Evolutionary conservation across 1,140 invertebrate genomes (phyloP).

Genomic region (Brachionus plicatilis): DNA sequence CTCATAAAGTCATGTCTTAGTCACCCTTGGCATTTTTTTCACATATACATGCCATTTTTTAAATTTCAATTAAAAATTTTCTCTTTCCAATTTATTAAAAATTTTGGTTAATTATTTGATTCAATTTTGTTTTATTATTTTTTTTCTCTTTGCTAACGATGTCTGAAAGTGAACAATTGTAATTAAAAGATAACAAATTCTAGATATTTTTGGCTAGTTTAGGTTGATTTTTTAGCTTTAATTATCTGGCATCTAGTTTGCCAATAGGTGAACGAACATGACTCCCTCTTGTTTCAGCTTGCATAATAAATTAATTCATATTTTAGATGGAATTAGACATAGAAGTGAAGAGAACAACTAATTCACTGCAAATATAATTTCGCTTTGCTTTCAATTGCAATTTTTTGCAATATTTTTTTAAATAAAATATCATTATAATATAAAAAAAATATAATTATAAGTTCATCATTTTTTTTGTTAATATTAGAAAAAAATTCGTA

Average conservation of each 20-base stretch:
- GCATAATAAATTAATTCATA: slow-evolving; percentile 15
- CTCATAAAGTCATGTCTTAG: too few relatives aligned
- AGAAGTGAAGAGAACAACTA: not conserved
- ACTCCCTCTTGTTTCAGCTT: not conserved
- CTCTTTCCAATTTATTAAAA: too few relatives aligned
- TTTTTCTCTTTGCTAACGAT: too few relatives aligned
- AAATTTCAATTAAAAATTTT: too few relatives aligned
- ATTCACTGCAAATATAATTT: slow-evolving; percentile 36
- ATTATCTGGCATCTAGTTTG: not conserved
- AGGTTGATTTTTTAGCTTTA: not conserved
- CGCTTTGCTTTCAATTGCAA: slow-evolving; percentile 7
- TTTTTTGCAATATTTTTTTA: slow-evolving; percentile 23
- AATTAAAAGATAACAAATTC: not conserved
- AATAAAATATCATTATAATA: slow-evolving; percentile 15
- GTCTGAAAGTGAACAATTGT: not conserved
- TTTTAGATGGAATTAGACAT: not conserved
- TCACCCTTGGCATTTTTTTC: too few relatives aligned
- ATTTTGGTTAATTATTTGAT: too few relatives aligned
- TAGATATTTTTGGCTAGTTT: not conserved
- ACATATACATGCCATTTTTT: too few relatives aligned
- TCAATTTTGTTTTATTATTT: too few relatives aligned
- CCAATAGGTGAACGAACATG: not conserved
- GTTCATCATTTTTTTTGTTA: slow-evolving; percentile 24
- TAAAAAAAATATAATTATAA: slow-evolving; percentile 23
- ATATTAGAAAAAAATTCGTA: not conserved